phyloP scores from a whole-genome alignment of 2,113 vertebrate genomes.

The Aramus guarauna region DNA sequence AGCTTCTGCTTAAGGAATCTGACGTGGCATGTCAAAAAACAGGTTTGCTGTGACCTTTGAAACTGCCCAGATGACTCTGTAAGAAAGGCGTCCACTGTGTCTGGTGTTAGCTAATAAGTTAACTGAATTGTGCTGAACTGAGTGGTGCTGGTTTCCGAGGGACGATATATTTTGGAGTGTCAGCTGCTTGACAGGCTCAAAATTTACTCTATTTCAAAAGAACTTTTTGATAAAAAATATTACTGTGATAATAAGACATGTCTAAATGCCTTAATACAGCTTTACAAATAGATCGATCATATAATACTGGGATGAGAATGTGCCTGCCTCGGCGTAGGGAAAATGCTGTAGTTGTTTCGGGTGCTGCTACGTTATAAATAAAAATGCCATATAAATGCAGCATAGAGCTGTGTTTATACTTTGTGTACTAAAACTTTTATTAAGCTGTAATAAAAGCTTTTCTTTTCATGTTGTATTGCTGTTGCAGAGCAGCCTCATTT shows the following conservation, averaged over 20 bases:
- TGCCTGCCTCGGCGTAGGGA: neutral
- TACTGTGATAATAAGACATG: neutral
- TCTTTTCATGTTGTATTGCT: neutral
- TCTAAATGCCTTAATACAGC: neutral
- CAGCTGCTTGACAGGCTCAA: neutral
- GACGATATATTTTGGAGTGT: neutral
- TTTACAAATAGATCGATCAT: neutral
- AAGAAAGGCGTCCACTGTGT: neutral
- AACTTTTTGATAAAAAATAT: neutral
- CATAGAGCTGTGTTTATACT: neutral
- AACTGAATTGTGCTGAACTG: neutral
- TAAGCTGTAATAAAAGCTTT: neutral
- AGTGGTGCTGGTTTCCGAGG: neutral
- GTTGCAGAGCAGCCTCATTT: neutral
- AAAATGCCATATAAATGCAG: neutral
- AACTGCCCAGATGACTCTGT: neutral
- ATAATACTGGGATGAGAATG: neutral
- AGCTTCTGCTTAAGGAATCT: neutral
- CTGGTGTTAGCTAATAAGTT: neutral
- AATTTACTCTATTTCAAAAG: neutral
- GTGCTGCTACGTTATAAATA: neutral
- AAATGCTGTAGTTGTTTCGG: fast-evolving
- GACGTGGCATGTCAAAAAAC: neutral
- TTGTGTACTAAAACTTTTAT: neutral
- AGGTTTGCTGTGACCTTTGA: neutral